A percentile compares a stretch with the other conserved stretches of the same genome.
Evolutionary conservation across 2,888 invertebrate genomes (phyloP).

Genomic region (Lasioglossum zephyrum): DNA sequence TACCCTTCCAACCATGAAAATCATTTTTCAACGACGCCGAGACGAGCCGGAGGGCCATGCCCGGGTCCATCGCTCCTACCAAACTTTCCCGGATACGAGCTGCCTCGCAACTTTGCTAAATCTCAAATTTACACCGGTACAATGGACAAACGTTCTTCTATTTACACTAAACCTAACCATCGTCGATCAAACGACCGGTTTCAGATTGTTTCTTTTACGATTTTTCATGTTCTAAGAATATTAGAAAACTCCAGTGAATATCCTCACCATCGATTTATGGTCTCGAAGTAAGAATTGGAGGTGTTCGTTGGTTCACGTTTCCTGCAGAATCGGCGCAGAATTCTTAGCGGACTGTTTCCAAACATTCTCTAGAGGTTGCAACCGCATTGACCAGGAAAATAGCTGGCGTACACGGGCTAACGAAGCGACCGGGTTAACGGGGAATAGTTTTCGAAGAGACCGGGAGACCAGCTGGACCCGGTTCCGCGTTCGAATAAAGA

Average conservation of each 20-base stretch:
- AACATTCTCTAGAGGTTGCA: not conserved
- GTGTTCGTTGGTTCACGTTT: too few relatives aligned
- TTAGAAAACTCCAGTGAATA: too few relatives aligned
- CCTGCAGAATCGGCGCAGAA: not conserved
- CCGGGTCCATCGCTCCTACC: not conserved
- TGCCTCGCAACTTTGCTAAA: not conserved
- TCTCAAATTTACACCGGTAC: not conserved
- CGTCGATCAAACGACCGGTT: too few relatives aligned
- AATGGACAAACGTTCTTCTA: not conserved
- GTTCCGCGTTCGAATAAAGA: constrained; percentile 58
- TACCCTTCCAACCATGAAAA: not conserved
- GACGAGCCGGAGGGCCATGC: not conserved
- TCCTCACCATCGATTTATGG: too few relatives aligned
- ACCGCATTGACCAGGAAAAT: not conserved
- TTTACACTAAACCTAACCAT: not conserved
- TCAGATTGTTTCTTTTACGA: not conserved
- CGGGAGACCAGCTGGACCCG: constrained; percentile 25
- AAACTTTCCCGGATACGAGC: not conserved
- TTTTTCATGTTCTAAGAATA: not conserved
- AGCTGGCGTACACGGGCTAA: not conserved
- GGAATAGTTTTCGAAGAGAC: not conserved
- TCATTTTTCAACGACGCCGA: not conserved
- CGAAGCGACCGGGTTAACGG: not conserved
- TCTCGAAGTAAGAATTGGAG: too few relatives aligned
- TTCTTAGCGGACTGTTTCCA: not conserved